Evolutionary conservation across 2,888 invertebrate genomes (phyloP).

Genomic region (Lepidonotus clava): DNA sequence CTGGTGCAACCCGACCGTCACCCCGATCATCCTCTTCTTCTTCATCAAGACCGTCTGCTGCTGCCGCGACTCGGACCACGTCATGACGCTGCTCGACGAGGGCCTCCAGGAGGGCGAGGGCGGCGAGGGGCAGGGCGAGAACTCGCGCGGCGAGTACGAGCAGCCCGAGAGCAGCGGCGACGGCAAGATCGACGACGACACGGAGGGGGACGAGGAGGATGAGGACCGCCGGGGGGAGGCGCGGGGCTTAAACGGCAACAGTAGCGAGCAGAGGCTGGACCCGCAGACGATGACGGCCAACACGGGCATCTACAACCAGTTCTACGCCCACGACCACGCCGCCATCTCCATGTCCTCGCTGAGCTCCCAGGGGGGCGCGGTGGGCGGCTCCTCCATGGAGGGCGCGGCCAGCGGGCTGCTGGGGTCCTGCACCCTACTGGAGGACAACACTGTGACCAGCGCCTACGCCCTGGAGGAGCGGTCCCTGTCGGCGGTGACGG

Average conservation of each 20-base stretch:
- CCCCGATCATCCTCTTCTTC: constrained; percentile 76
- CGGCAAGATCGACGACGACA: constrained; percentile 19
- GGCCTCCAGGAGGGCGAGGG: constrained; percentile 20
- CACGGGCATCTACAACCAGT: constrained; percentile 44
- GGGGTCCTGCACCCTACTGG: not conserved
- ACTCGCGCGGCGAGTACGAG: not conserved
- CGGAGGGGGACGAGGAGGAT: constrained; percentile 6
- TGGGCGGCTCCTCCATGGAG: constrained; percentile 26
- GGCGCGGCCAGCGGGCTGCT: not conserved
- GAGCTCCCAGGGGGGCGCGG: constrained; percentile 28
- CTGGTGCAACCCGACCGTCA: constrained; percentile 78
- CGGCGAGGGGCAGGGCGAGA: not conserved
- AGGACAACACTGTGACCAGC: not conserved
- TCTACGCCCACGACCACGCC: constrained; percentile 2
- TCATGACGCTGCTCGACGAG: constrained; percentile 30
- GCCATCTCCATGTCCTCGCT: constrained; percentile 48
- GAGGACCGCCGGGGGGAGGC: constrained; percentile 29
- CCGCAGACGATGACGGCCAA: not conserved
- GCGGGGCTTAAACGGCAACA: not conserved
- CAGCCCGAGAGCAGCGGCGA: not conserved
- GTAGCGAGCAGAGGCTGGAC: not conserved
- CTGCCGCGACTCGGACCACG: constrained; percentile 57
- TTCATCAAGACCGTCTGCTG: constrained; percentile 64
- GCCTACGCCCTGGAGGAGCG: not conserved
- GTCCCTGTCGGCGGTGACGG: not conserved